These are phyloP conservation scores for Ameiurus melas DNA, from an alignment of 2,113 vertebrate genomes.

Conservation along the genomic window DNA sequence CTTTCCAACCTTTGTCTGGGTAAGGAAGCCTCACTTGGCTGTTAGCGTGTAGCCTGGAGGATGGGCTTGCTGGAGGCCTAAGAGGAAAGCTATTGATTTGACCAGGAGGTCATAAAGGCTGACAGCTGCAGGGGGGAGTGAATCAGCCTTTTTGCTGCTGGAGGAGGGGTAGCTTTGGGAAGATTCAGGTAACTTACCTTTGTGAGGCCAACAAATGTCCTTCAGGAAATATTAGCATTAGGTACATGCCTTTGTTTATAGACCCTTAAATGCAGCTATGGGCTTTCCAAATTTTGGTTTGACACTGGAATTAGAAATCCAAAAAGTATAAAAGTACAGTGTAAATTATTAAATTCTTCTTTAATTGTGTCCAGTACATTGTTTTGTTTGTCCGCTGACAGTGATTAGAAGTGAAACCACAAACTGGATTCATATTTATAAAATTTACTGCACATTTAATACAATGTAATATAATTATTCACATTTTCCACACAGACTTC, in stretches of 20 bases:
- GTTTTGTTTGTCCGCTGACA: not conserved
- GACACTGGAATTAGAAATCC: not conserved
- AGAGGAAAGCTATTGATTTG: slow-evolving; percentile 55
- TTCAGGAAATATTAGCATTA: slow-evolving; percentile 17
- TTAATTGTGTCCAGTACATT: not conserved
- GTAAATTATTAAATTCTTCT: not conserved
- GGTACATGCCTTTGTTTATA: not conserved
- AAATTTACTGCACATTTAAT: not conserved
- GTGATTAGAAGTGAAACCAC: not conserved
- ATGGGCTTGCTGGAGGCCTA: slow-evolving; percentile 39
- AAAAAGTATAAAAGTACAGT: not conserved
- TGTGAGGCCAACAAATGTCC: slow-evolving; percentile 25
- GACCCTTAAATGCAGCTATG: not conserved
- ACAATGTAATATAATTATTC: not conserved
- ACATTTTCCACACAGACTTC: not conserved
- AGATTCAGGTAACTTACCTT: slow-evolving; percentile 45
- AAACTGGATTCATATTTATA: not conserved
- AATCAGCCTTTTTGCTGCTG: slow-evolving; percentile 40
- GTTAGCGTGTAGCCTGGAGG: slow-evolving; percentile 35
- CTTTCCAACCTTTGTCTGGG: slow-evolving; percentile 32
- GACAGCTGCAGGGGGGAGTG: slow-evolving; percentile 50
- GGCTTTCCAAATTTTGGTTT: not conserved
- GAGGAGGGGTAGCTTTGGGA: slow-evolving; percentile 38
- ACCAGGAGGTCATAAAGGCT: slow-evolving; percentile 47
- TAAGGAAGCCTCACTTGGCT: slow-evolving; percentile 19